Evolutionary conservation across 1,140 invertebrate genomes (phyloP), one percentile per base, ranked within the genome.

Genomic region (Scylla paramamosain): DNA sequence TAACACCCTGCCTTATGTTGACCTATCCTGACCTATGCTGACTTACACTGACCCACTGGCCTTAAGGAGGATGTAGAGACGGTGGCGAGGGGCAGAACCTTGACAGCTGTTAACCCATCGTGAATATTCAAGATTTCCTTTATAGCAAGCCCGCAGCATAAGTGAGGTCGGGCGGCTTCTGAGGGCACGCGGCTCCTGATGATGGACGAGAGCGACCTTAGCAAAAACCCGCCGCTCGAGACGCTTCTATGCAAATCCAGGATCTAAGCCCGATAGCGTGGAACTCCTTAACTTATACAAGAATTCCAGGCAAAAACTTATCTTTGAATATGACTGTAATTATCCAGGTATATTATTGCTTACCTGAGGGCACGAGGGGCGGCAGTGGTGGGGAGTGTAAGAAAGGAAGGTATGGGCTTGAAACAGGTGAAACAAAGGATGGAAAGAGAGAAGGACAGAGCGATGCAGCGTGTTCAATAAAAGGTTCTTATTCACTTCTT

Each of bases 171-270:
- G 67, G 67, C 67, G 67, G 67, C 67, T 77, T 77, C 67, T 77
- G 16, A 77, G 67, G 67, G 67, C 67, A 77, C 67, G 67, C 12
- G 67, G 67, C 12, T 25, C 25, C 20, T 7, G 6, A n/a, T 77
- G 67, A 77, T 77, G 67, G 67, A 77, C 67, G 67, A 77, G 67
- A 77, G n/a, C 67, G n/a, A n/a, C 67, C 67, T 77, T 77, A 77
- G 12, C 20, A 77, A 77, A 77, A 77, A 77, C 67, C 67, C 8
- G 67, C 67, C 20, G 67, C 67, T n/a, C 25, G 20, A 25, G 25
- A 77, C 20, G 67, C 67, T 77, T 77, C 67, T 77, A 77, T 77
- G 67, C 67, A 77, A 77, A 77, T 77, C 67, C 20, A 77, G 67
- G 67, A 77, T 77, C 67, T 77, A 77, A 77, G 67, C 25, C 67